A percentile compares a stretch with the other conserved stretches of the same genome.
Evolutionary conservation across 2,113 vertebrate genomes (phyloP).

Genomic region (Xiphophorus couchianus): DNA sequence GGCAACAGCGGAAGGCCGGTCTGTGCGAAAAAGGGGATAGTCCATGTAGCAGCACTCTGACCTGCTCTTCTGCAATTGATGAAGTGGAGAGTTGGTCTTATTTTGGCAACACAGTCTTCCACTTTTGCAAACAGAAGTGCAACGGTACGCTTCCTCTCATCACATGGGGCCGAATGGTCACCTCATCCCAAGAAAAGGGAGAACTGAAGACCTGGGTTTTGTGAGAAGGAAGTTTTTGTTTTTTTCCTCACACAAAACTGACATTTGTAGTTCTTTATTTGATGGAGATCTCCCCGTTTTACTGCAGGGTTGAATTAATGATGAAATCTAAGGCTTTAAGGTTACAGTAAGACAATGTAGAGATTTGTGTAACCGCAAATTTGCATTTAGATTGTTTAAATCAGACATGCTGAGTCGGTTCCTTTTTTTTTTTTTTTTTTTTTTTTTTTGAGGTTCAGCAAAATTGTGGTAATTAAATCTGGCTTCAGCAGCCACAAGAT

Average conservation of each 20-base stretch:
- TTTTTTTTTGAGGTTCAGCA: no score
- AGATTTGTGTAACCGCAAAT: not conserved
- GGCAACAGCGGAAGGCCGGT: not conserved
- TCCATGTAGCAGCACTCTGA: not conserved
- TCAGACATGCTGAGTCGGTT: not conserved
- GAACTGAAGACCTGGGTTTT: constrained; percentile 28
- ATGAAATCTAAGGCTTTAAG: not conserved
- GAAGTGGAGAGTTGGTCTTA: constrained; percentile 32
- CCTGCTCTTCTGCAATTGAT: constrained; percentile 4
- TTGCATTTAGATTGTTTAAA: not conserved
- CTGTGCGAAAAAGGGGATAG: not conserved
- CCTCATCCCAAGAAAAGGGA: constrained; percentile 1
- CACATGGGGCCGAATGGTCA: not conserved
- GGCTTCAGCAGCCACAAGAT: not conserved
- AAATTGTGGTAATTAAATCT: not conserved
- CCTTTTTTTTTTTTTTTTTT: no score
- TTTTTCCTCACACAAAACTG: not conserved
- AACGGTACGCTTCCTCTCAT: constrained; percentile 50
- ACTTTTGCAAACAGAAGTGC: constrained; percentile 57
- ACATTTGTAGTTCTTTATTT: not conserved
- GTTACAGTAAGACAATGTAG: not conserved
- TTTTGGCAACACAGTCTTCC: constrained; percentile 66
- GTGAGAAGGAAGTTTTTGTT: no score
- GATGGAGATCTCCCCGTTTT: not conserved
- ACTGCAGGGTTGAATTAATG: not conserved